Conservation (phyloP, 2,888 invertebrate species). For the Drosophila rellima region DNA sequence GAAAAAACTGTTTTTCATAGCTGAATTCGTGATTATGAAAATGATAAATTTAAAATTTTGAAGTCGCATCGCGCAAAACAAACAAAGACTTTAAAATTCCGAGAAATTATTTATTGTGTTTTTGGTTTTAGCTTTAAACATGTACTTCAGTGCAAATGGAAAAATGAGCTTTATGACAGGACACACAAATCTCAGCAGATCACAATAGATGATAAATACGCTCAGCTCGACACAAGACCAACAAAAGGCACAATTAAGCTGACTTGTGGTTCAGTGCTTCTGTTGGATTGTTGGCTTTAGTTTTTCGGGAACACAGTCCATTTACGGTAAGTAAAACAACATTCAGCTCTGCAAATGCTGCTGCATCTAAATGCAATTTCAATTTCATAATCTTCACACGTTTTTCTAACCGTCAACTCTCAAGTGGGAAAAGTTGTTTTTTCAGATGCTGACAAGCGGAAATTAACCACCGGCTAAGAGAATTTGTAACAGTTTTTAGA, state of each 20-base stretch:
- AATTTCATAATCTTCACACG: constrained; percentile 78
- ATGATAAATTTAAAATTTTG: constrained; percentile 58
- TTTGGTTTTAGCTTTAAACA: constrained; percentile 47
- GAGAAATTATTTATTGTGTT: constrained; percentile 57
- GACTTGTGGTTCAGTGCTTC: constrained; percentile 31
- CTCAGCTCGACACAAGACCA: constrained; percentile 42
- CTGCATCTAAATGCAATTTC: constrained; percentile 65
- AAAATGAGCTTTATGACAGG: constrained; percentile 68
- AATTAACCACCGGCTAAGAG: constrained; percentile 39
- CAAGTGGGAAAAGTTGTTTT: constrained; percentile 49
- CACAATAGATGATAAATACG: constrained; percentile 49
- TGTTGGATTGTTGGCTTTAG: constrained; percentile 19
- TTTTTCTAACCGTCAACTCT: constrained; percentile 59
- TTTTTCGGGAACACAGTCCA: constrained; percentile 63
- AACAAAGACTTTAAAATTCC: constrained; percentile 68
- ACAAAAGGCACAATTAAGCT: constrained; percentile 54
- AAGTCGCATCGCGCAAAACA: constrained; percentile 49
- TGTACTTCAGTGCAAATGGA: constrained; percentile 35
- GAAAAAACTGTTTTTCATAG: constrained; percentile 15
- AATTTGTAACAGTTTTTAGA: constrained; percentile 63
- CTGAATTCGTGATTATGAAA: constrained; percentile 36
- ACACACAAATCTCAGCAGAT: constrained; percentile 72
- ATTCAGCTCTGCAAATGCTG: constrained; percentile 26
- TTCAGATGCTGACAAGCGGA: constrained; percentile 68
- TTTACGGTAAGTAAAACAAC: constrained; percentile 15